Base-by-base conservation (phyloP, 2,113 vertebrate species). In the Mionectes macconnelli region DNA sequence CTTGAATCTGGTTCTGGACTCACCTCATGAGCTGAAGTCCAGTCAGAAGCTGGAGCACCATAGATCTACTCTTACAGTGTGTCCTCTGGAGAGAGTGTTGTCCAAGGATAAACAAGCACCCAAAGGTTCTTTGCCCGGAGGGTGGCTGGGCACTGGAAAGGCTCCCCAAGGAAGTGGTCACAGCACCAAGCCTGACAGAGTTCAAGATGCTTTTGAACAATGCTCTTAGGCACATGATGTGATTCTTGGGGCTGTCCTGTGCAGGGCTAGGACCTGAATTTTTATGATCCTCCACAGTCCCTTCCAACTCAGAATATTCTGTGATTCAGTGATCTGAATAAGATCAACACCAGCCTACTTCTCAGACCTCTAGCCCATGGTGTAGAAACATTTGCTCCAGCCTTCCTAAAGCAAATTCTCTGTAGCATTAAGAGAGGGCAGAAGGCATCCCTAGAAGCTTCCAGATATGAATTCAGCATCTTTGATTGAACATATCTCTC, bases 41-140 rank as follows among this genome's bases (percentile, higher is more conserved):
- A n/a, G 14, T 42, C 44, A 35, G 66, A 30, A 44, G 12, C 73
- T 59, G 56, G 39, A 68, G 52, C 30, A 49, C 42, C 21, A 21
- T 0, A 33, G 30, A 27, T 50, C 6, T 14, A 5, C 10, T 74
- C n/a, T 39, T 45, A 2, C 1, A 1, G 8, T 35, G 5, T 55
- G n/a, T n/a, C 25, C 8, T 68, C 30, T 56, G 7, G 33, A 56
- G 19, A 27, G 35, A 55, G 23, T 6, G 1, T 27, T 78, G 55
- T 63, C 30, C 21, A 47, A 72, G 17, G 19, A 44, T 6, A 42
- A 84, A 39, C 2, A 39, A 55, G 30, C 40, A 64, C 49, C 9
- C 42, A 52, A 70, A 81, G 8, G 17, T 35, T 55, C 40, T 69
- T 62, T 42, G 27, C 4, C 42, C 42, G 49, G 56, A 56, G 35